Evolutionary conservation across 2,113 vertebrate species (phyloP).

Genomic region (Myodes glareolus): DNA sequence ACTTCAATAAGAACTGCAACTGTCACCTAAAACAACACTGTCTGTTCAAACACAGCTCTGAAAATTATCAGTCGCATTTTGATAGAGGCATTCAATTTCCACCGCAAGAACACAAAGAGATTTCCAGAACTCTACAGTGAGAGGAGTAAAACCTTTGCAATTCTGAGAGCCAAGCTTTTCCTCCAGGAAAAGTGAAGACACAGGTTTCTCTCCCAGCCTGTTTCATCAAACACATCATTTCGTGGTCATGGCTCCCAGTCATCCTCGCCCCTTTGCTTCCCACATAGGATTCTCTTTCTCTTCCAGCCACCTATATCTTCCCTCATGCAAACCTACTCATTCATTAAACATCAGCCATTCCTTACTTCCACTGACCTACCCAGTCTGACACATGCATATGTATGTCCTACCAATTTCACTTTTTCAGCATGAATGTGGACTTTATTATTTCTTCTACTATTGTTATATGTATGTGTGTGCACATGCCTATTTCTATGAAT

Average conservation of each 20-base stretch:
- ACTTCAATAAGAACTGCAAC: slow-evolving; percentile 24
- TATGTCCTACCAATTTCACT: not conserved
- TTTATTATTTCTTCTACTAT: not conserved
- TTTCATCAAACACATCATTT: not conserved
- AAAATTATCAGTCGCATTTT: not conserved
- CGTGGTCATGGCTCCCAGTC: not conserved
- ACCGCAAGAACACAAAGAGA: not conserved
- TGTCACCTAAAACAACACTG: not conserved
- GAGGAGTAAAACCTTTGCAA: not conserved
- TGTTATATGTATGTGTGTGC: not conserved
- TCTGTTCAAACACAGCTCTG: not conserved
- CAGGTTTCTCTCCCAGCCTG: not conserved
- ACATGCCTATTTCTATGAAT: not conserved
- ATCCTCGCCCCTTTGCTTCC: not conserved
- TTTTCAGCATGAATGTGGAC: not conserved
- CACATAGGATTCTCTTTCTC: not conserved
- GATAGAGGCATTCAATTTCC: slow-evolving; percentile 39
- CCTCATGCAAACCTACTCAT: not conserved
- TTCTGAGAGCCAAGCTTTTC: slow-evolving; percentile 39
- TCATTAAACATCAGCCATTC: not conserved
- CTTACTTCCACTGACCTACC: not conserved
- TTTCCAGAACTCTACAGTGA: slow-evolving; percentile 11
- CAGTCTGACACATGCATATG: not conserved
- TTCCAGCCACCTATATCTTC: not conserved
- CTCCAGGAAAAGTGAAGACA: not conserved